Percentiles rank a stretch among this genome's conserved stretches.
Evolutionary conservation across 92 coral and sea anemone genomes (phyloP).

Genomic region (Actinostola sp.): DNA sequence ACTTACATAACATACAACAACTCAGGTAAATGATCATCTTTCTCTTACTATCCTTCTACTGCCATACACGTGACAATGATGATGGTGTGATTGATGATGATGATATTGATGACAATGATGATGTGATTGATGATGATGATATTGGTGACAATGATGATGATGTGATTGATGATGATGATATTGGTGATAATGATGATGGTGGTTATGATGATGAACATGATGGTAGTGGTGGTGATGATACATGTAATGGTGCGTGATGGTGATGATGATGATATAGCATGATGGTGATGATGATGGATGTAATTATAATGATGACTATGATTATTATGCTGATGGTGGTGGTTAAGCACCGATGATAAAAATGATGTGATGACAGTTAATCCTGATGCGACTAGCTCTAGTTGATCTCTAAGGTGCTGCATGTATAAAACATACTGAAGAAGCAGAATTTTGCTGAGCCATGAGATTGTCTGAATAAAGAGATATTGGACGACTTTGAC

Average conservation of each 20-base stretch:
- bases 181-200: not conserved
- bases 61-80: not conserved
- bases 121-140: not conserved
- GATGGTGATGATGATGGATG: not conserved
- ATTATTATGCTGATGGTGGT: no score
- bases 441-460: no score
- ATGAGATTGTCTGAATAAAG: no score
- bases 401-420: no score
- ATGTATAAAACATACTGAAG: no score
- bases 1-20: slow-evolving; percentile 63
- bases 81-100: not conserved
- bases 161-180: not conserved
- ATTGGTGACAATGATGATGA: not conserved
- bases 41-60: not conserved
- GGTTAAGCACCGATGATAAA: no score
- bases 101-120: not conserved
- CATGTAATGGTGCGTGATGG: not conserved
- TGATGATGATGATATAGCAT: slow-evolving; percentile 5
- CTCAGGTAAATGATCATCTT: slow-evolving; percentile 55
- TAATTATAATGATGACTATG: no score
- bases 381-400: no score
- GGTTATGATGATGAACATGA: not conserved
- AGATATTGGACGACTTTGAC: no score
- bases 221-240: slow-evolving; percentile 5
- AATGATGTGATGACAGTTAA: no score